Percentiles rank a stretch among this genome's conserved stretches.
These are phyloP conservation scores for Chloropsis cyanopogon DNA, from an alignment of 2,113 vertebrate species.

Conservation along the genomic window DNA sequence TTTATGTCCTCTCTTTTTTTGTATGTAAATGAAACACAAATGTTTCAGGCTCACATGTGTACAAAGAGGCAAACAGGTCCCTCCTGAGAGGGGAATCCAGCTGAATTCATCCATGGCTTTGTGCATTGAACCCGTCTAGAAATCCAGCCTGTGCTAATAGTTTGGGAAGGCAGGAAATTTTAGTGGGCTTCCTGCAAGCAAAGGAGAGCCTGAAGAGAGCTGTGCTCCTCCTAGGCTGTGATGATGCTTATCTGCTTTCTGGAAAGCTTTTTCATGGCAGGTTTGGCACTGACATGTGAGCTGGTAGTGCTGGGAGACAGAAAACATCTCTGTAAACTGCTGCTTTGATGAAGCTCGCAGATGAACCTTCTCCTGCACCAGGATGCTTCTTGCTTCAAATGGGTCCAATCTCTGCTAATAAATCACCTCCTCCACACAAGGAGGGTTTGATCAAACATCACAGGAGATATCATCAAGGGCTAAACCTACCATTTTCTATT, in stretches of 20 bases:
- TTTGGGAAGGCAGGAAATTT: background rate
- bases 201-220: background rate
- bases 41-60: background rate
- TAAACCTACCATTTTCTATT: background rate
- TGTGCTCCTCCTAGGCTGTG: background rate
- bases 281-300: background rate
- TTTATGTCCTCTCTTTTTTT: background rate
- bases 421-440: background rate
- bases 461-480: background rate
- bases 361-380: background rate
- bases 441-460: background rate
- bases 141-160: background rate
- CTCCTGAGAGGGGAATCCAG: background rate
- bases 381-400: background rate
- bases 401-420: background rate
- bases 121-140: background rate
- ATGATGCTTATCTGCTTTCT: background rate
- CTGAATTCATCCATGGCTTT: background rate
- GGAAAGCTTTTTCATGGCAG: background rate
- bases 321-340: background rate
- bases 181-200: background rate
- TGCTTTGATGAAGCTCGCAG: background rate
- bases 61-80: background rate
- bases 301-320: background rate
- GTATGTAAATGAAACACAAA: background rate